Evolutionary conservation across 2,888 invertebrate species (phyloP), one percentile per base, ranked within the genome.

Genomic region (Noctua comes): DNA sequence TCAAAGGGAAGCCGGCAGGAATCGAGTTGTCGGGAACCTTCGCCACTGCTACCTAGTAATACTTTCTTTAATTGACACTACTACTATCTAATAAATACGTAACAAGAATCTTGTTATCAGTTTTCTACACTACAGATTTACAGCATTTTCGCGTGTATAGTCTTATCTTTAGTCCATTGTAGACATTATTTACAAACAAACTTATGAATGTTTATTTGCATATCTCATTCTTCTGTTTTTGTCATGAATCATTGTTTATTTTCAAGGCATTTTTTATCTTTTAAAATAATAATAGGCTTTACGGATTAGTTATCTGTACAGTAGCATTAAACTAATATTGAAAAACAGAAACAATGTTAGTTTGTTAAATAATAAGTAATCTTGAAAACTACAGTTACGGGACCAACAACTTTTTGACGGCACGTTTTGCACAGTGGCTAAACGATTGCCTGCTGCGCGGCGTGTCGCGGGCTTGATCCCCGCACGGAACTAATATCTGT

Each of bases 251-350:
- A 77, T 71, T 68, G 27, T 73, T 72, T 74, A 54, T 16, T 65
- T 62, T 75, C 1, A 6, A 36, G n/a, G 6, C 27, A 62, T 43
- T 51, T 65, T 1, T 83, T 68, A 77, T 59, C 77, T 59, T 36
- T 82, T 74, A 54, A 40, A 46, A 81, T 73, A 21, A 31, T 80
- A 51, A 10, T 66, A 51, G 59, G 51, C 51, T 73, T 82, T 77
- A 46, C 18, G 36, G 43, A 59, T 79, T 51, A 51, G n/a, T 54
- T 76, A 77, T 68, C 27, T 59, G 10, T 51, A 76, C 57, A 18
- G 18, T 43, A 59, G 51, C 27, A 46, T 11, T 68, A 46, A 68
- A 77, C 77, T 27, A 66, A 83, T 66, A 83, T 82, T 83, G 66
- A 82, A 66, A 82, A 8, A 57, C 31, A 48, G 40, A 57, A 57